Evolutionary conservation across 2,113 vertebrate genomes (phyloP).

Genomic region (Sclerurus mexicanus): DNA sequence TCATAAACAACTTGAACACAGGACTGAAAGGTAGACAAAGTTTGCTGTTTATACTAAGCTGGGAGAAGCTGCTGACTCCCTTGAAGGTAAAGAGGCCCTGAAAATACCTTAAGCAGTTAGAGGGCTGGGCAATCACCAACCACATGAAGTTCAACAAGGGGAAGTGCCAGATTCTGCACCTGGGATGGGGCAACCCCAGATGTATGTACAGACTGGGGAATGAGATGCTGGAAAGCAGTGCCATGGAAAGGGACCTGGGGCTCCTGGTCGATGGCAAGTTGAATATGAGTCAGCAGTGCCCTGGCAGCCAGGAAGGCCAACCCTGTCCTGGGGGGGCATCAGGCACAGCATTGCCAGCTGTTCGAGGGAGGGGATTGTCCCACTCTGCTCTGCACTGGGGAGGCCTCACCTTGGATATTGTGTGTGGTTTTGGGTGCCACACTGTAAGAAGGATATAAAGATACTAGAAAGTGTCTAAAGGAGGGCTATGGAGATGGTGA

Average conservation of each 20-base stretch:
- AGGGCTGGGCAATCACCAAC: neutral
- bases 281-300: neutral
- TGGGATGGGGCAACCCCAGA: neutral
- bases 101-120: neutral
- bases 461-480: rapidly evolving
- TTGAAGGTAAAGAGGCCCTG: neutral
- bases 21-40: neutral
- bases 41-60: neutral
- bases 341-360: rapidly evolving
- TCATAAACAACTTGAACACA: neutral
- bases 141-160: neutral
- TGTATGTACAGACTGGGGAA: neutral
- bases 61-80: neutral
- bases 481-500: neutral
- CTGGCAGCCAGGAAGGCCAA: neutral
- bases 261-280: neutral
- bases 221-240: neutral
- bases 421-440: rapidly evolving
- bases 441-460: neutral
- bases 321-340: rapidly evolving
- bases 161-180: neutral
- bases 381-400: rapidly evolving
- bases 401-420: rapidly evolving
- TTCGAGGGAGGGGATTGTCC: neutral
- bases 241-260: neutral